A percentile compares a stretch with the other conserved stretches of the same genome.
Evolutionary conservation across 2,113 vertebrate species (phyloP).

Genomic region (Machaerirhynchus nigripectus): DNA sequence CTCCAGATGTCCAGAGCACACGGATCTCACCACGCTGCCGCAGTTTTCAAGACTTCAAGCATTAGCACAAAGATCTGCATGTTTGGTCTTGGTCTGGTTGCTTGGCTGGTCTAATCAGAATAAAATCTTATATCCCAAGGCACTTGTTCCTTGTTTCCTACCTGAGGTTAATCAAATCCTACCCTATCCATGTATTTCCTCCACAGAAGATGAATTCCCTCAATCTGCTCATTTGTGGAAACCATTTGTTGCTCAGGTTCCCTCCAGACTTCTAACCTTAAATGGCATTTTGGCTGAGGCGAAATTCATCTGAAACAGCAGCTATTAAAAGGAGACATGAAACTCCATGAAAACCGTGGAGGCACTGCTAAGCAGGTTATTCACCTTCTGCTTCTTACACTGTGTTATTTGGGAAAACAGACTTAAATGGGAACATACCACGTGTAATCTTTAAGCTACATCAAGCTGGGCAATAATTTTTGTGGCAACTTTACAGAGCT

Average conservation of each 20-base stretch:
- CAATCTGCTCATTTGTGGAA: background rate
- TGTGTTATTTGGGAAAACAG: background rate
- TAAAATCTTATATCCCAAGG: background rate
- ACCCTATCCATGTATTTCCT: background rate
- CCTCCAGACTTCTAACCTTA: background rate
- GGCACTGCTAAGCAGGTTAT: background rate
- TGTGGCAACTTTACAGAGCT: rapidly evolving
- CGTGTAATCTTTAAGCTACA: rapidly evolving
- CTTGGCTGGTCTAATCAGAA: background rate
- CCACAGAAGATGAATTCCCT: background rate
- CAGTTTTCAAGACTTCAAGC: background rate
- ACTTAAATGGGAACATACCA: background rate
- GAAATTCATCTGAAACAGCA: background rate
- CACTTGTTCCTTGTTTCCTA: background rate
- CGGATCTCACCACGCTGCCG: background rate
- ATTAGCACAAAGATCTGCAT: background rate
- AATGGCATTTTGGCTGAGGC: background rate
- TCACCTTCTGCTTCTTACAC: background rate
- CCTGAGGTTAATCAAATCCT: background rate
- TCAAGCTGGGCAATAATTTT: background rate
- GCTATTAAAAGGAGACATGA: background rate
- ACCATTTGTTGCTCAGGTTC: background rate
- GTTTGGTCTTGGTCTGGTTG: background rate
- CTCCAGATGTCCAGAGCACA: background rate
- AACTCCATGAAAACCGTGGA: background rate